phyloP scores from a whole-genome alignment of 2,888 invertebrate genomes.

The Leptopterna dolabrata region DNA sequence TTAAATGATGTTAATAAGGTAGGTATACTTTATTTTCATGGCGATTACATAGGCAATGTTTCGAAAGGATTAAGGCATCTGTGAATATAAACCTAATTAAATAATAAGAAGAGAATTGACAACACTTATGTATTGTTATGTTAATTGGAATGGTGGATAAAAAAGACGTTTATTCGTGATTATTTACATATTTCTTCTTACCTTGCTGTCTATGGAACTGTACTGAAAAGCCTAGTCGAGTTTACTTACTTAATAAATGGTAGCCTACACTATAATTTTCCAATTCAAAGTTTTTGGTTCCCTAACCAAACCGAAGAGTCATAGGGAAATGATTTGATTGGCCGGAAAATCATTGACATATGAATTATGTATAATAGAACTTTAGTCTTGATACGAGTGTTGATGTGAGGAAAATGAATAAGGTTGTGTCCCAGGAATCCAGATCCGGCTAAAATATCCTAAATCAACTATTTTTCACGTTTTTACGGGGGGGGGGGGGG shows the following conservation, averaged over 20 bases:
- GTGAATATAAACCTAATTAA: background rate
- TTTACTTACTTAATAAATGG: conserved; percentile 2
- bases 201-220: conserved; percentile 1
- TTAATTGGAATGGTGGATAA: conserved; percentile 16
- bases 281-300: too few relatives aligned
- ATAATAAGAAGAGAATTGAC: background rate
- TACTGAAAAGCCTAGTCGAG: conserved; percentile 7
- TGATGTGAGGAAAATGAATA: too few relatives aligned
- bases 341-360: too few relatives aligned
- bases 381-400: too few relatives aligned
- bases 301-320: too few relatives aligned
- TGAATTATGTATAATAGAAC: too few relatives aligned
- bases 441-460: too few relatives aligned
- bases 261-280: background rate
- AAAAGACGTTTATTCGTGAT: conserved; percentile 8
- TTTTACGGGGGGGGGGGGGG: too few relatives aligned
- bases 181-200: background rate
- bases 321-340: too few relatives aligned
- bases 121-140: background rate
- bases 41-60: background rate
- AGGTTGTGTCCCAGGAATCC: too few relatives aligned
- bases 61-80: background rate
- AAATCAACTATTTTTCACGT: too few relatives aligned
- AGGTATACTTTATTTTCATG: background rate
- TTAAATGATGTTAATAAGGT: background rate